A percentile compares a stretch with the other conserved stretches of the same genome.
Evolutionary conservation across 2,888 invertebrate species (phyloP).

Genomic region (Globia sparganii): DNA sequence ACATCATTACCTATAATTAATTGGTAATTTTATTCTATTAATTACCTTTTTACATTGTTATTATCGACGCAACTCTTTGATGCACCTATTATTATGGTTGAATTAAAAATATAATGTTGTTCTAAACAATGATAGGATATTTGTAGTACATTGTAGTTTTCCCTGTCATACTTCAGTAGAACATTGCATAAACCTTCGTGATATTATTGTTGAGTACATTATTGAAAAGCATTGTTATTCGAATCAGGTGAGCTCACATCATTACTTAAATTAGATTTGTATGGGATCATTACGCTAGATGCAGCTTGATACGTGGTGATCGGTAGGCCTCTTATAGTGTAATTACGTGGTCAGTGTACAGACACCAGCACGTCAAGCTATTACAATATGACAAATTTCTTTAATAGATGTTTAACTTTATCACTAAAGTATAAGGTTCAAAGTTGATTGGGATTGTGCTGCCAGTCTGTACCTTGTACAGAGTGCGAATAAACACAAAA

Average conservation of each 20-base stretch:
- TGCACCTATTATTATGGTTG: background rate
- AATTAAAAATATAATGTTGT: conserved; percentile 33
- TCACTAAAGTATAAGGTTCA: too few relatives aligned
- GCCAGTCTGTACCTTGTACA: too few relatives aligned
- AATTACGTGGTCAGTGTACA: conserved; percentile 9
- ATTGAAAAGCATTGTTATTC: conserved; percentile 51
- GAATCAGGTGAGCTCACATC: conserved; percentile 36
- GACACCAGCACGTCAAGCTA: too few relatives aligned
- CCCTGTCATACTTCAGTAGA: conserved; percentile 14
- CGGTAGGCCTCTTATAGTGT: conserved; percentile 15
- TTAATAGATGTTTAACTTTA: too few relatives aligned
- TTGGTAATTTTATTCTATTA: conserved; percentile 26
- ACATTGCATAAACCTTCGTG: conserved; percentile 9
- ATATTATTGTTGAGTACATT: conserved; percentile 15
- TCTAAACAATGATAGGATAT: conserved; percentile 16
- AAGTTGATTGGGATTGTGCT: too few relatives aligned
- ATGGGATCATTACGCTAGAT: conserved; percentile 43
- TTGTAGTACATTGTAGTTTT: conserved; percentile 34
- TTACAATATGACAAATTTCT: too few relatives aligned
- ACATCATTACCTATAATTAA: conserved; percentile 44
- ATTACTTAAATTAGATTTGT: conserved; percentile 52
- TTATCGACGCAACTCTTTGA: conserved; percentile 17
- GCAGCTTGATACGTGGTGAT: background rate
- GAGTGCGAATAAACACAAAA: background rate
- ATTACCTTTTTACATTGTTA: conserved; percentile 9